Conservation (phyloP, 1,140 invertebrate species). For the Conopomorpha cramerella region DNA sequence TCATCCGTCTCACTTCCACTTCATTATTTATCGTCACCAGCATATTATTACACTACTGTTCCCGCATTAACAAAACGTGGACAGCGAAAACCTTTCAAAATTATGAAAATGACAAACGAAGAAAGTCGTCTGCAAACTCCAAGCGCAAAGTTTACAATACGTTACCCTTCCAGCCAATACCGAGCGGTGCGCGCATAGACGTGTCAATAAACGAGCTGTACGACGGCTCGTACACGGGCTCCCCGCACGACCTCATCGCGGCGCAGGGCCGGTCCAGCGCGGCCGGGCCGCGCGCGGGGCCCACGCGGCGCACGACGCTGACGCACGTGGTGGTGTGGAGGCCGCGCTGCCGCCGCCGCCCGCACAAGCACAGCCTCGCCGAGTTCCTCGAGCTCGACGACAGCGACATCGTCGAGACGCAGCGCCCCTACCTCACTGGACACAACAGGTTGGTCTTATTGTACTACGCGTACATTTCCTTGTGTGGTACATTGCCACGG, state of each 20-base stretch:
- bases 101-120: no score
- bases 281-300: conserved; percentile 79
- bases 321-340: conserved; percentile 90
- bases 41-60: no score
- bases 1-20: no score
- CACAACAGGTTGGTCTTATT: conserved; percentile 74
- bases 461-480: conserved; percentile 3
- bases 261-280: conserved; percentile 67
- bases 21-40: no score
- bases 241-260: conserved; percentile 86
- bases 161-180: conserved; percentile 67
- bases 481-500: no score
- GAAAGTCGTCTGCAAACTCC: no score
- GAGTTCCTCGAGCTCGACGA: conserved; percentile 86
- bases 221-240: conserved; percentile 95
- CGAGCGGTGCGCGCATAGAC: conserved; percentile 87
- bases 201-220: conserved; percentile 94
- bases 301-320: conserved; percentile 81
- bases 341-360: conserved; percentile 65
- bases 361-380: conserved; percentile 72
- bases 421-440: conserved; percentile 84
- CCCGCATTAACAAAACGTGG: no score
- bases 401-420: conserved; percentile 74
- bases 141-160: conserved; percentile 7
- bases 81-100: no score